Evolutionary conservation across 1,140 invertebrate species (phyloP), one percentile per base, ranked within the genome.

Genomic region (Drosophila persimilis): DNA sequence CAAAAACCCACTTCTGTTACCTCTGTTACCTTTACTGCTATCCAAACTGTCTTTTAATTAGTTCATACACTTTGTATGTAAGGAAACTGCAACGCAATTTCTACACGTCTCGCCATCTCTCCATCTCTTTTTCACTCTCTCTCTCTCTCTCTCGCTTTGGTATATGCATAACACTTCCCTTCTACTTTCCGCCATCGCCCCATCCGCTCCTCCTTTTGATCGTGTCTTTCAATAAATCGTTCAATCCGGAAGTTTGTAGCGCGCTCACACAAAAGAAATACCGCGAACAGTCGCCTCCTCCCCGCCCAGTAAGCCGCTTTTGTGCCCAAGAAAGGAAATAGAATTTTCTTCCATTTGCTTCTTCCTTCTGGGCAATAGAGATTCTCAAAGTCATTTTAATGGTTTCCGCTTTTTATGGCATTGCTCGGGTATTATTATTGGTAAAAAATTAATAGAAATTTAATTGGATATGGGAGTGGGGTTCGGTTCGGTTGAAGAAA

Each of bases 271-370:
- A 83, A 80, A 83, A 60, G 79, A 58, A 69, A 63, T 83, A 66
- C 56, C 59, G 57, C 47, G 35, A 11, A 13, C 35, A 3, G 3
- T 5, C 24, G 24, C 35, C 3, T 11, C 4, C 35, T 39, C 35
- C 35, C 56, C 61, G 48, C 58, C 46, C 63, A 13, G 35, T 85
- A 85, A 85, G 77, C 81, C 58, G 80, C 80, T 85, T 85, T 85
- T 85, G 77, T 85, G 77, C 47, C 64, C 77, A 69, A 56, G 83
- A 85, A 86, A 85, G 81, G 81, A 85, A 85, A 77, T 85, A 86
- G 73, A 85, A 81, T 80, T 77, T 46, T n/a, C 41, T 51, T 24
- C 57, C 57, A 48, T 35, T 39, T 43, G 29, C 44, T 44, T 24
- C 26, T 69, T 67, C 62, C 65, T 69, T 57, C 17, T 39, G 44